Conservation (phyloP, 1,140 invertebrate genomes). For the Holcopasites calliopsidis region DNA sequence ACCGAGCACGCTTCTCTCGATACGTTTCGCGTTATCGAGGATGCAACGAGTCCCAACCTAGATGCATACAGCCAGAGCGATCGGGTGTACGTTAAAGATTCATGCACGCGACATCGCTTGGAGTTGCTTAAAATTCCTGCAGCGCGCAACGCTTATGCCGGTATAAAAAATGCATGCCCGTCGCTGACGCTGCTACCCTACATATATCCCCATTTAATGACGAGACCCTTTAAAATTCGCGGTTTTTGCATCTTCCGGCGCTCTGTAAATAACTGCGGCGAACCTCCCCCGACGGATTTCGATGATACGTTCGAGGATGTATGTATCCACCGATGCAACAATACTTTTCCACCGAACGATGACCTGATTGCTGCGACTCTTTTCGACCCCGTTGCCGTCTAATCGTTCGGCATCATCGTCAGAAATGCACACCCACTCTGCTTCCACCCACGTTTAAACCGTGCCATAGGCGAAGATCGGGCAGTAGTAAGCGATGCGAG, state of each 20-base stretch:
- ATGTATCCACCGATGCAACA: too few species aligned
- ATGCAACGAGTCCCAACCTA: background rate
- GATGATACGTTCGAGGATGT: background rate
- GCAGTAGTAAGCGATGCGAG: conserved; percentile 67
- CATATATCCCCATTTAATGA: conserved; percentile 33
- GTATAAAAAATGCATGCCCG: conserved; percentile 38
- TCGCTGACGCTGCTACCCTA: conserved; percentile 43
- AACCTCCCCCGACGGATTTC: too few species aligned
- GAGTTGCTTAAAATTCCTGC: conserved; percentile 7
- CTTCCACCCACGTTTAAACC: background rate
- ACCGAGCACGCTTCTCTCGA: too few species aligned
- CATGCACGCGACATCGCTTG: background rate
- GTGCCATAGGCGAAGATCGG: background rate
- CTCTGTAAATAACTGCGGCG: background rate
- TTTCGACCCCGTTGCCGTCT: background rate
- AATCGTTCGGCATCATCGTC: background rate
- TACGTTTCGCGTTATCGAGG: background rate
- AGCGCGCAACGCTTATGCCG: conserved; percentile 16
- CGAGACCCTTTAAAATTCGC: background rate
- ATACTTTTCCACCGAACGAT: background rate
- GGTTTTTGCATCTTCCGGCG: background rate
- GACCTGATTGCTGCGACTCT: conserved; percentile 2
- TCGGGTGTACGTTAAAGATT: conserved; percentile 5
- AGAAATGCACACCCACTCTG: conserved; percentile 20
- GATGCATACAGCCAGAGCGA: background rate